Evolutionary conservation across 1,140 invertebrate species (phyloP).

Genomic region (Brachionus manjavacas): DNA sequence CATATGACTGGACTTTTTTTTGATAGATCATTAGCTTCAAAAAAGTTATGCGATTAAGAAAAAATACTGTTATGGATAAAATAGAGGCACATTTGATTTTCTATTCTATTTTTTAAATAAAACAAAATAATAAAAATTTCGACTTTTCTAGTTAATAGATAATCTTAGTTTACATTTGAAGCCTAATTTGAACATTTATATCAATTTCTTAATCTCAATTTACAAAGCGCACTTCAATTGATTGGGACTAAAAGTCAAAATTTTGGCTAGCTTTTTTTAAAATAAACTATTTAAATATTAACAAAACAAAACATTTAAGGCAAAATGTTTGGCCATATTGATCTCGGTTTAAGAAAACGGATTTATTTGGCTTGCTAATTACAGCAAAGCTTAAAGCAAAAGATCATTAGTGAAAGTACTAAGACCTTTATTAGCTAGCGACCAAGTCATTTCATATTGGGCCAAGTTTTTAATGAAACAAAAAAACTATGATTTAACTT

Average conservation of each 20-base stretch:
- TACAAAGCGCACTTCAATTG: neutral
- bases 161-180: neutral
- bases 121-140: neutral
- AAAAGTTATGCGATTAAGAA: too few relatives aligned
- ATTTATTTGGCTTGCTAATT: constrained; percentile 31
- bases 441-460: constrained; percentile 22
- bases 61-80: too few relatives aligned
- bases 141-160: neutral
- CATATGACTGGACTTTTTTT: too few relatives aligned
- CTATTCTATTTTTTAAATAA: neutral
- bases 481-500: constrained; percentile 33
- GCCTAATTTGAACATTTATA: neutral
- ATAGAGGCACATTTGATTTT: neutral
- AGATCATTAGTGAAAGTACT: constrained; percentile 11
- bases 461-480: neutral
- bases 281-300: constrained; percentile 1
- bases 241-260: neutral
- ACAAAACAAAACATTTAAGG: constrained; percentile 6
- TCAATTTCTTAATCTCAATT: neutral
- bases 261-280: neutral
- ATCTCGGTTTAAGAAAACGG: neutral
- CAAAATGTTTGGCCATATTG: neutral
- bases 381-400: constrained; percentile 11
- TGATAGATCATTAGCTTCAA: neutral
- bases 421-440: neutral